Percentiles rank a stretch among this genome's conserved stretches.
Conservation (phyloP, 2,888 invertebrate species). For the Epirrita christyi region DNA sequence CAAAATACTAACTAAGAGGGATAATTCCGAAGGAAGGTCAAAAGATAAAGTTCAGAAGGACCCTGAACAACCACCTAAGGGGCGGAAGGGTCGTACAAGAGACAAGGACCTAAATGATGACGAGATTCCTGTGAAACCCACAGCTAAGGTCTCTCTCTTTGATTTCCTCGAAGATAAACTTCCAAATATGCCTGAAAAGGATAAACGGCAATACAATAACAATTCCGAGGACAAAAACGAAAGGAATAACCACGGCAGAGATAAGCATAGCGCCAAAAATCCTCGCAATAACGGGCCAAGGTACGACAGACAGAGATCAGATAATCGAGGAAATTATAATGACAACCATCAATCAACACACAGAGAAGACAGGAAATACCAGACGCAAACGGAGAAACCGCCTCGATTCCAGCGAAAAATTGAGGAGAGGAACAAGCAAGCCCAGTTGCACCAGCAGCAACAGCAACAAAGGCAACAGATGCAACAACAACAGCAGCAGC, state of each 20-base stretch:
- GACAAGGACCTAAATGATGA: constrained; percentile 78
- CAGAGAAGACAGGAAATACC: constrained; percentile 73
- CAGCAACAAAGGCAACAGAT: constrained; percentile 51
- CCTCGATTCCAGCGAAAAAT: constrained; percentile 86
- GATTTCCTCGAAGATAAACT: constrained; percentile 93
- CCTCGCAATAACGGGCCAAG: constrained; percentile 63
- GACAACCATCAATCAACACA: constrained; percentile 63
- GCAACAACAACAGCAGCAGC: constrained; percentile 48
- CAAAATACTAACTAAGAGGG: constrained; percentile 86
- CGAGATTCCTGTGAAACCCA: constrained; percentile 88
- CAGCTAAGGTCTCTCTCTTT: constrained; percentile 91
- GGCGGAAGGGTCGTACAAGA: constrained; percentile 67
- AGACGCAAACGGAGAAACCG: constrained; percentile 81
- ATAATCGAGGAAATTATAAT: constrained; percentile 67
- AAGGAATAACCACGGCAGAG: constrained; percentile 61
- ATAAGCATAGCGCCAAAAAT: constrained; percentile 65
- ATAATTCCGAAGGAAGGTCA: constrained; percentile 74
- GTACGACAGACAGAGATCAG: constrained; percentile 64
- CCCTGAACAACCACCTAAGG: constrained; percentile 66
- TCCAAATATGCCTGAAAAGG: constrained; percentile 81
- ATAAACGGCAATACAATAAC: constrained; percentile 58
- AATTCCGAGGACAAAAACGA: constrained; percentile 65
- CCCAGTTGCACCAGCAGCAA: constrained; percentile 60
- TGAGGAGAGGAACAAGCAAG: constrained; percentile 77
- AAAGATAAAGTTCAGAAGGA: constrained; percentile 73